Conservation (phyloP, 2,888 invertebrate species). For the Teleogryllus oceanicus region DNA sequence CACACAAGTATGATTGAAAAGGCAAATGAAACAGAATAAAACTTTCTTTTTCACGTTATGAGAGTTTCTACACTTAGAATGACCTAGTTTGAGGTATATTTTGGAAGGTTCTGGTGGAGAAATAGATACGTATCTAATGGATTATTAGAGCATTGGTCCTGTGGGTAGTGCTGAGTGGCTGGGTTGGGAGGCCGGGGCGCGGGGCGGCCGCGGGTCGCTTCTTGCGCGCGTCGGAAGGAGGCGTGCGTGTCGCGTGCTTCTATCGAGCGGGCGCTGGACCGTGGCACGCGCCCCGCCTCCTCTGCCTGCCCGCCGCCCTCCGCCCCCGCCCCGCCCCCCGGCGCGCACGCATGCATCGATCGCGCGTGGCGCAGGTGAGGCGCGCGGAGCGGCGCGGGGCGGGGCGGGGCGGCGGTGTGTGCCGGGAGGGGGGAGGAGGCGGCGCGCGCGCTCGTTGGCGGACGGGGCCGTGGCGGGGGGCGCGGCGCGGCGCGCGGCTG, state of each 20-base stretch:
- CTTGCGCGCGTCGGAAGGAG: too few species aligned
- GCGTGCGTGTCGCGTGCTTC: neutral
- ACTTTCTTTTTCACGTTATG: too few species aligned
- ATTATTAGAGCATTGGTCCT: too few species aligned
- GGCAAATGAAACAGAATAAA: too few species aligned
- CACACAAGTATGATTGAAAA: too few species aligned
- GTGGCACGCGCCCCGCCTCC: neutral
- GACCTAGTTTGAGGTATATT: too few species aligned
- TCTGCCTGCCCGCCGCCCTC: neutral
- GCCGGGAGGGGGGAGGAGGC: neutral
- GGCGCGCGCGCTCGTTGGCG: constrained; percentile 1
- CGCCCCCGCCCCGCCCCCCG: neutral
- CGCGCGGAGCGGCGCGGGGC: neutral
- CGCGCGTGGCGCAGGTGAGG: neutral
- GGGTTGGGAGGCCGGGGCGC: too few species aligned
- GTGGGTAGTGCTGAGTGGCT: too few species aligned
- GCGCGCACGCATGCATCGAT: constrained; percentile 3
- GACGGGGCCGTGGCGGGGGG: neutral
- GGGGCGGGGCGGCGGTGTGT: neutral
- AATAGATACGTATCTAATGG: too few species aligned
- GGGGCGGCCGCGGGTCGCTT: too few species aligned
- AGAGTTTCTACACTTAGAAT: too few species aligned
- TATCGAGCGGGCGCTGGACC: neutral
- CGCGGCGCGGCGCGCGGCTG: neutral
- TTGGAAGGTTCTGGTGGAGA: too few species aligned